phyloP scores from a whole-genome alignment of 53 echinoderm and acorn worm genomes.

The Astropecten irregularis region DNA sequence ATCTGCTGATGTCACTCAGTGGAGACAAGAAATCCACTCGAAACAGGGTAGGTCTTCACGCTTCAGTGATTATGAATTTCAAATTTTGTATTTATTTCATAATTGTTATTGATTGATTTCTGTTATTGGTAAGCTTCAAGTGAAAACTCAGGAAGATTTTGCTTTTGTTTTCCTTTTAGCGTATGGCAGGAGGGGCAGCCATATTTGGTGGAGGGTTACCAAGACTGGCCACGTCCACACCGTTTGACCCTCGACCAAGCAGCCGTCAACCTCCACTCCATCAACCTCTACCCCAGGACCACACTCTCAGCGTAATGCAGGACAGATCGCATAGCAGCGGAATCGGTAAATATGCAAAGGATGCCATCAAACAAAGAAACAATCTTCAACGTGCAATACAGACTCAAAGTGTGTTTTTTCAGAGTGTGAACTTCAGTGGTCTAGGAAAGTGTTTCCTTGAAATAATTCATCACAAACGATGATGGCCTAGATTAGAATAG shows the following conservation, averaged over 20 bases:
- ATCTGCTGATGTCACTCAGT: conserved; percentile 78
- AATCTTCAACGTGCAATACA: too few species aligned
- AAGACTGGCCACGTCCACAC: conserved; percentile 85
- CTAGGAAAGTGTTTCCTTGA: too few species aligned
- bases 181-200: conserved; percentile 55
- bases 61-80: too few species aligned
- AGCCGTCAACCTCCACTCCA: conserved; percentile 28
- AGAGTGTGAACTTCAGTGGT: too few species aligned
- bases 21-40: conserved; percentile 44
- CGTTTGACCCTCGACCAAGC: conserved; percentile 65
- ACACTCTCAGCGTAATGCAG: conserved; percentile 33
- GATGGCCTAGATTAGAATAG: too few species aligned
- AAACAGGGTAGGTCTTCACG: conserved; percentile 52
- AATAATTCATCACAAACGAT: too few species aligned
- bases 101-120: too few species aligned
- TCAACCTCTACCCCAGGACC: conserved; percentile 17
- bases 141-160: too few species aligned
- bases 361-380: too few species aligned
- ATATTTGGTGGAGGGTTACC: conserved; percentile 87
- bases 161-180: not conserved
- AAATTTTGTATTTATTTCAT: too few species aligned
- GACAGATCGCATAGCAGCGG: conserved; percentile 80
- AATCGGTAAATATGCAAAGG: conserved; percentile 68
- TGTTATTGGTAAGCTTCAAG: too few species aligned
- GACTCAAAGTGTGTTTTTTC: too few species aligned